These are phyloP conservation scores for Acanthaster planci DNA, from an alignment of 35 echinoderm and acorn worm genomes.

Conservation along the genomic window DNA sequence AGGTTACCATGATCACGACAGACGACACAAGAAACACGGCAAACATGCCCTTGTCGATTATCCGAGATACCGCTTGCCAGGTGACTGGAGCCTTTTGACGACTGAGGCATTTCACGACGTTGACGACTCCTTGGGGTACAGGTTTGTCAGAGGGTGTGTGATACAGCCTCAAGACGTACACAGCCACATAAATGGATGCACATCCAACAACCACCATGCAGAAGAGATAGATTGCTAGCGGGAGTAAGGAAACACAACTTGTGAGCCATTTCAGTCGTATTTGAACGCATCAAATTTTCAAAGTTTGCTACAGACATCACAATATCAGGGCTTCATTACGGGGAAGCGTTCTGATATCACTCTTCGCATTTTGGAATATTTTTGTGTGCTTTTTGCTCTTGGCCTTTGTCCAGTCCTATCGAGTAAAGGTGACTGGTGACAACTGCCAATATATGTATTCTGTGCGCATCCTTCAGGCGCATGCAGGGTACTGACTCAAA, in stretches of 20 bases:
- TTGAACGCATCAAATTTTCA: background rate
- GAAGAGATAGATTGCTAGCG: slow-evolving; percentile 27
- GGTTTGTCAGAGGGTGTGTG: background rate
- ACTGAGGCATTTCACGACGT: background rate
- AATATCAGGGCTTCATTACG: background rate
- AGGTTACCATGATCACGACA: background rate
- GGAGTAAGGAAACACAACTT: background rate
- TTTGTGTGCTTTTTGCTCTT: background rate
- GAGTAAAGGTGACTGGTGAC: background rate
- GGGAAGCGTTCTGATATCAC: background rate
- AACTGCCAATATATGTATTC: too few species aligned
- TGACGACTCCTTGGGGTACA: background rate
- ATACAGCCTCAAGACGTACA: slow-evolving; percentile 23
- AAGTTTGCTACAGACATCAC: background rate
- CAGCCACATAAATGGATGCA: slow-evolving; percentile 2
- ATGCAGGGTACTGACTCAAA: too few species aligned
- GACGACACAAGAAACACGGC: background rate
- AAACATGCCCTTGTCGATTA: background rate
- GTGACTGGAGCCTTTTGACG: background rate
- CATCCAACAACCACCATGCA: slow-evolving; percentile 37
- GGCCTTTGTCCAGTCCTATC: background rate
- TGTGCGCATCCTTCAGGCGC: too few species aligned
- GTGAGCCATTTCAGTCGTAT: background rate
- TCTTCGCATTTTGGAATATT: background rate
- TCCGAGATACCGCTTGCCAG: background rate